A percentile compares a stretch with the other conserved stretches of the same genome.
These are phyloP conservation scores for Sebastes oblongus DNA, from an alignment of 2,797 vertebrate genomes.

Conservation along the genomic window DNA sequence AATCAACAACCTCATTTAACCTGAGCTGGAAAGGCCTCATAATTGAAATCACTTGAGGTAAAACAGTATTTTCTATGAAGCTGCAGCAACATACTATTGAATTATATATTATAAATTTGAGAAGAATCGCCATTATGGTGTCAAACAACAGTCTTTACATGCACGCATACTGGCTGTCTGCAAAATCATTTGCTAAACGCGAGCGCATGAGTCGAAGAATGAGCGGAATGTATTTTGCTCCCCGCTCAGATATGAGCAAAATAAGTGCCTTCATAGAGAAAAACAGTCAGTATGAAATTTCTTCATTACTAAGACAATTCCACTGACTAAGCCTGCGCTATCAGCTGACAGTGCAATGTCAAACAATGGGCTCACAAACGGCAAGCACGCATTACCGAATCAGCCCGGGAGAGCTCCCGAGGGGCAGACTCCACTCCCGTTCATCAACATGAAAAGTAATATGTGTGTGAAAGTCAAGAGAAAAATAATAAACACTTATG, in stretches of 20 bases:
- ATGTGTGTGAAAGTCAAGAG: constrained; percentile 42
- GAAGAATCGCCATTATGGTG: constrained; percentile 64
- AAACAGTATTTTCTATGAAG: constrained; percentile 64
- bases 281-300: constrained; percentile 73
- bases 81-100: constrained; percentile 66
- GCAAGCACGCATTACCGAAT: constrained; percentile 45
- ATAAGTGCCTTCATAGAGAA: constrained; percentile 53
- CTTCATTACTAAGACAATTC: constrained; percentile 72
- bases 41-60: constrained; percentile 78
- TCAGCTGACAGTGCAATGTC: constrained; percentile 72
- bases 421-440: constrained; percentile 44
- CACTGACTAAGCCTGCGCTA: constrained; percentile 63
- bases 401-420: constrained; percentile 45
- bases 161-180: constrained; percentile 53
- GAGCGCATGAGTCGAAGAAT: constrained; percentile 74
- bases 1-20: constrained; percentile 62
- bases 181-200: constrained; percentile 75
- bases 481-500: constrained; percentile 59
- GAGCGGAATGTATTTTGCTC: constrained; percentile 71
- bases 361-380: constrained; percentile 69
- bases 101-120: constrained; percentile 78
- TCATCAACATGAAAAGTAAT: constrained; percentile 58
- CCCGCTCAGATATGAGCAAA: constrained; percentile 69
- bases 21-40: constrained; percentile 49
- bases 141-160: constrained; percentile 79